Conservation (phyloP, 2,797 vertebrate genomes). For the Leuciscus waleckii region DNA sequence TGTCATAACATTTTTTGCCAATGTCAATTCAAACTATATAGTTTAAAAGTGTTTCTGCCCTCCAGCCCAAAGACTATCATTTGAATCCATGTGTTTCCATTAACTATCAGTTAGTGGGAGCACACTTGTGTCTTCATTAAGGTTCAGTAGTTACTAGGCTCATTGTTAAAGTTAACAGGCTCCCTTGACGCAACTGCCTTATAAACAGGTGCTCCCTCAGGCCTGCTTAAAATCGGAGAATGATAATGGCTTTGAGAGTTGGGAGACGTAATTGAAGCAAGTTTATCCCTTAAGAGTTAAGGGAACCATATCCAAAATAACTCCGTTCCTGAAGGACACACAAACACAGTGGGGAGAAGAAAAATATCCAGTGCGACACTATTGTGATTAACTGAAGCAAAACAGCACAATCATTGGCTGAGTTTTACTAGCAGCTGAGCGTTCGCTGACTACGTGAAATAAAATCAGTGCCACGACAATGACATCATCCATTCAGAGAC, state of each 20-base stretch:
- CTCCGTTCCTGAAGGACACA: constrained; percentile 57
- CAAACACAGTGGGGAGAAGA: constrained; percentile 51
- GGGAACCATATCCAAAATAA: constrained; percentile 60
- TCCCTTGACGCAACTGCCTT: constrained; percentile 67
- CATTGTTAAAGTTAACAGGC: constrained; percentile 71
- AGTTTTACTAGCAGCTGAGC: constrained; percentile 33
- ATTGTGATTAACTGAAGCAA: constrained; percentile 44
- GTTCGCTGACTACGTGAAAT: constrained; percentile 34
- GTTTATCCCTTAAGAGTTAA: constrained; percentile 60
- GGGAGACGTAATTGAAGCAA: constrained; percentile 67
- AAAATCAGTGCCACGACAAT: constrained; percentile 26
- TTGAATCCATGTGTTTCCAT: constrained; percentile 23
- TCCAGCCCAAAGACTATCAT: background rate
- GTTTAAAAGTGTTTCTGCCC: constrained; percentile 18
- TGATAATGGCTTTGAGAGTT: constrained; percentile 68
- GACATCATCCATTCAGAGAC: constrained; percentile 17
- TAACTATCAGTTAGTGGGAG: constrained; percentile 47
- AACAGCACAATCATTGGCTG: background rate
- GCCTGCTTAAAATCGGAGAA: constrained; percentile 65
- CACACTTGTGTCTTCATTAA: constrained; percentile 59
- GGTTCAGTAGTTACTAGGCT: constrained; percentile 56
- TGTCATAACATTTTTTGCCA: background rate
- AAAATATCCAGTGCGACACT: constrained; percentile 49
- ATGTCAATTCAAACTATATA: background rate
- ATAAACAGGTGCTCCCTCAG: constrained; percentile 72